phyloP scores from a whole-genome alignment of 2,113 vertebrate genomes.

The Sylvicapra grimmia region DNA sequence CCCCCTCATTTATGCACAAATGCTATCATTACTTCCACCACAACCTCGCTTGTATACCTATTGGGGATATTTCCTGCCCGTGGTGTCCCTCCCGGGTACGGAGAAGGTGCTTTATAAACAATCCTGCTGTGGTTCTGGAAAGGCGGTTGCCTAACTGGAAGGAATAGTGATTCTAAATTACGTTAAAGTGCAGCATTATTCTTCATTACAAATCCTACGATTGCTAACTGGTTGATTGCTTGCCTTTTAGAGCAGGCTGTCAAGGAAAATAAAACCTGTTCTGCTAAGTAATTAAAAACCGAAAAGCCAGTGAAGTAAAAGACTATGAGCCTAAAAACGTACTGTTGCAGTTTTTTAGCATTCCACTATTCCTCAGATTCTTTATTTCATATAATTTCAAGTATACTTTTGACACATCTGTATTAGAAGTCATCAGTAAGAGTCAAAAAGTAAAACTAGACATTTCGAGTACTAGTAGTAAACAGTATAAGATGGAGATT shows the following conservation, averaged over 20 bases:
- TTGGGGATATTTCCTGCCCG: background rate
- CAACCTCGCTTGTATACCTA: background rate
- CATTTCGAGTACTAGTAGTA: background rate
- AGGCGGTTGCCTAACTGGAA: background rate
- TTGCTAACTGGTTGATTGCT: background rate
- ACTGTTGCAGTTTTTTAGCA: background rate
- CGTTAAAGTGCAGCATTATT: background rate
- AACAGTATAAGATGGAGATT: background rate
- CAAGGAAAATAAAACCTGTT: background rate
- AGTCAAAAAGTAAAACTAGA: background rate
- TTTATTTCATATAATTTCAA: background rate
- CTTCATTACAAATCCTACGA: background rate
- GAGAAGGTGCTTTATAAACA: background rate
- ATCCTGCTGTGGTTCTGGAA: background rate
- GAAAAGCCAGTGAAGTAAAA: background rate
- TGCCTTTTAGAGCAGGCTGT: background rate
- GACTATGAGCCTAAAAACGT: rapidly evolving
- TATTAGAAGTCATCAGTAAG: background rate
- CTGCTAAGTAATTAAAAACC: background rate
- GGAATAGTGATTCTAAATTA: background rate
- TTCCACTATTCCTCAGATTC: background rate
- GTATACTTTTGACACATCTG: background rate
- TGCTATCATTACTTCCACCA: background rate
- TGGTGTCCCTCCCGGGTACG: background rate
- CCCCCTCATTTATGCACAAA: background rate